Evolutionary conservation across 2,888 invertebrate genomes (phyloP).

Genomic region (Deroplatys truncata): DNA sequence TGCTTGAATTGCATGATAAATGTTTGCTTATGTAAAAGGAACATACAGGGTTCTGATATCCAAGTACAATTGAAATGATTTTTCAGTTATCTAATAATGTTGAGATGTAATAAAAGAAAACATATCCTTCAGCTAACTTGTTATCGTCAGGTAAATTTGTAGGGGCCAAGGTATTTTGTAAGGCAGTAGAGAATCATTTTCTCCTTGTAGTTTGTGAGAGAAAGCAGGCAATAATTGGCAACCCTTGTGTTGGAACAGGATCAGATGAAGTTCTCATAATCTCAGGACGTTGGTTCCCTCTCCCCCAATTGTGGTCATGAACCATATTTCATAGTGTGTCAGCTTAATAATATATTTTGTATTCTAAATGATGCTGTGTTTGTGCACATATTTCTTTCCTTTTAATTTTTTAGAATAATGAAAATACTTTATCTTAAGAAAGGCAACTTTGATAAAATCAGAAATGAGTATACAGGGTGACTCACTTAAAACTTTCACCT

Average conservation of each 20-base stretch:
- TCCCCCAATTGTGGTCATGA: not conserved
- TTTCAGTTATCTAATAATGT: not conserved
- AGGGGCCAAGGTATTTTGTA: too few species aligned
- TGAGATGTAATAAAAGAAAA: not conserved
- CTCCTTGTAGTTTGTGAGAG: not conserved
- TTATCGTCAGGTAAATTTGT: not conserved
- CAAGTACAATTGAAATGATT: not conserved
- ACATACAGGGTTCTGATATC: too few species aligned
- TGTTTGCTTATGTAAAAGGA: too few species aligned
- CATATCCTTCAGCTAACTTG: not conserved
- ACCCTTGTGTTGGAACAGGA: not conserved
- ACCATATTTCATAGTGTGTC: not conserved
- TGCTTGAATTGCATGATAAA: too few species aligned
- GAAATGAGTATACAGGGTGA: not conserved
- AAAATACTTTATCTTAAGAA: not conserved
- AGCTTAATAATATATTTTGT: slow-evolving; percentile 8
- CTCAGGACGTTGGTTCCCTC: not conserved
- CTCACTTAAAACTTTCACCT: too few species aligned
- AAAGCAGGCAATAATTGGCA: not conserved
- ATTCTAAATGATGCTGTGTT: not conserved
- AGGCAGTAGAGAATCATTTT: not conserved
- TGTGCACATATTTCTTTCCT: not conserved
- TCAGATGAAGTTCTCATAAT: not conserved
- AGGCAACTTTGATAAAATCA: not conserved
- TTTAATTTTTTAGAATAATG: not conserved